phyloP scores from a whole-genome alignment of 2,888 invertebrate genomes.

The Aelia acuminata region DNA sequence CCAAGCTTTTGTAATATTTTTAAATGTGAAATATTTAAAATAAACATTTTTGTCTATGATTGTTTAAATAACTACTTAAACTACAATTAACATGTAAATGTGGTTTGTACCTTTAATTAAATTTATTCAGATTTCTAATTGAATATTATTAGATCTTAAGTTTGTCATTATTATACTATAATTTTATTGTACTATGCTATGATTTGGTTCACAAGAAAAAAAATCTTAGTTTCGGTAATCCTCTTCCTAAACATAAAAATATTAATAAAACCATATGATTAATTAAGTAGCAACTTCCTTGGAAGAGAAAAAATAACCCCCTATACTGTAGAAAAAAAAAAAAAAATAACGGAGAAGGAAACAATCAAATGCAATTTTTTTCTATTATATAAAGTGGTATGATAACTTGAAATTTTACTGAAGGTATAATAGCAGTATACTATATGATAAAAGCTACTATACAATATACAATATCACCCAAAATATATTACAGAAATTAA shows the following conservation, averaged over 20 bases:
- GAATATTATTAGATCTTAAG: slow-evolving; percentile 6
- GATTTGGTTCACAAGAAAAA: not conserved
- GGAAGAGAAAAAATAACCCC: not conserved
- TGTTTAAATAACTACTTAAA: not conserved
- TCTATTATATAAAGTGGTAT: not conserved
- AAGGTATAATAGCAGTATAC: too few species aligned
- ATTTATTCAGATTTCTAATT: slow-evolving; percentile 61
- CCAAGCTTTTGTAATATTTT: too few species aligned
- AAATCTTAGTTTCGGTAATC: not conserved
- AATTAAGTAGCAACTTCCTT: not conserved
- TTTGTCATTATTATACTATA: not conserved
- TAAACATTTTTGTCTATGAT: not conserved
- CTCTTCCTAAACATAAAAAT: not conserved
- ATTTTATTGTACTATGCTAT: not conserved
- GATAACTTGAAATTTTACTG: not conserved
- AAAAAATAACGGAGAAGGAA: not conserved
- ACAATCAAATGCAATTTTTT: not conserved
- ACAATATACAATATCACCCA: not conserved
- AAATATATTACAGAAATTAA: not conserved
- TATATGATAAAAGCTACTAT: too few species aligned
- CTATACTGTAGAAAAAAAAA: not conserved
- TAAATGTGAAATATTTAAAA: not conserved
- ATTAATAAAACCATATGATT: not conserved
- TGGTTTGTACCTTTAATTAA: not conserved
- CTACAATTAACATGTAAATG: too few species aligned